Conservation (phyloP, 2,797 vertebrate genomes). For the Nannoperca australis region DNA sequence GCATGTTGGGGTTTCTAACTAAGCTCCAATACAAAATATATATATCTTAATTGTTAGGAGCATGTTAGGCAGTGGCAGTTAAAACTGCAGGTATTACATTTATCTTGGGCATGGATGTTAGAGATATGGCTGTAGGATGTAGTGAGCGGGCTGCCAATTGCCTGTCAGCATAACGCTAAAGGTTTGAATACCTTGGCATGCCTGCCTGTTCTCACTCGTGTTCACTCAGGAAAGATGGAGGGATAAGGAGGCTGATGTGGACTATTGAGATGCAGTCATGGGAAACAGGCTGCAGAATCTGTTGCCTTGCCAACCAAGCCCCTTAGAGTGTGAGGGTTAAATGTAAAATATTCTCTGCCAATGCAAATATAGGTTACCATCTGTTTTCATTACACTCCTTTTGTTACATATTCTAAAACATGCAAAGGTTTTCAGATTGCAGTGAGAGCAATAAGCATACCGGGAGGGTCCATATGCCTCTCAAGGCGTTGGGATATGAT, state of each 20-base stretch:
- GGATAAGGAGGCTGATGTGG: slow-evolving; percentile 72
- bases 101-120: slow-evolving; percentile 38
- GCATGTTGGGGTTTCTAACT: slow-evolving; percentile 5
- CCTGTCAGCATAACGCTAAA: slow-evolving; percentile 42
- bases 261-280: slow-evolving; percentile 77
- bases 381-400: slow-evolving; percentile 75
- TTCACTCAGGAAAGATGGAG: slow-evolving; percentile 54
- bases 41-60: too few relatives aligned
- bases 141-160: slow-evolving; percentile 37
- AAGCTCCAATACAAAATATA: too few relatives aligned
- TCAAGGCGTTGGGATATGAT: neutral
- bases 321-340: slow-evolving; percentile 77
- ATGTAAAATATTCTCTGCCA: slow-evolving; percentile 77
- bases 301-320: slow-evolving; percentile 85
- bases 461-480: neutral
- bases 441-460: slow-evolving; percentile 5
- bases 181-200: slow-evolving; percentile 21
- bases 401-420: slow-evolving; percentile 61
- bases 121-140: slow-evolving; percentile 24
- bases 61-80: slow-evolving; percentile 7
- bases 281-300: slow-evolving; percentile 78
- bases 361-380: slow-evolving; percentile 83
- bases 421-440: slow-evolving; percentile 37
- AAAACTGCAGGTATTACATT: slow-evolving; percentile 14
- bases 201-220: slow-evolving; percentile 43